Base-by-base conservation (phyloP, 2,797 vertebrate species). In the Chiropotes sagulatus region DNA sequence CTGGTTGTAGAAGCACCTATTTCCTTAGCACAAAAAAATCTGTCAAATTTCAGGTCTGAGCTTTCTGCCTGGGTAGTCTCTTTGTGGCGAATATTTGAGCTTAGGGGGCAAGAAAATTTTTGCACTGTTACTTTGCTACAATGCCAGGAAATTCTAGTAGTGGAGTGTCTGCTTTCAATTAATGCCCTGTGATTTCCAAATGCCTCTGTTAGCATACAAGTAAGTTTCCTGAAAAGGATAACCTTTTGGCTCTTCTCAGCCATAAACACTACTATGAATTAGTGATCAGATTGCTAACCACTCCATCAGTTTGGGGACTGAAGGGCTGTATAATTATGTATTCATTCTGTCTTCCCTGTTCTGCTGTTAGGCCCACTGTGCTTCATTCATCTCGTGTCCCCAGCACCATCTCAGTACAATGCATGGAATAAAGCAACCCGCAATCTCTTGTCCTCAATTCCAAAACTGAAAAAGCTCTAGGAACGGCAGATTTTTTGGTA, bases 1-100 rank as follows among this genome's bases (percentile, higher is more conserved):
- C 24, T 94, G 50, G 22, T 61, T 92, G 48, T 85, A 95, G 76
- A 97, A 88, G 84, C 50, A 94, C 0, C 0, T 96, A 50, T 94
- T 95, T 76, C 58, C 82, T 96, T 96, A 97, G 44, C 61, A 78
- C 12, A 78, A 97, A 96, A 50, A 33, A 85, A 54, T 81, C 96
- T 98, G 92, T 96, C 94, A 91, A 81, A 94, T 95, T 97, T 97
- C 85, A 94, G 70, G 80, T 96, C 85, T 78, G 88, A 84, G 22
- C 61, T 88, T 64, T 98, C 82, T 93, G 93, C 95, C 10, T 58
- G 22, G 39, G 9, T 96, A 93, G 90, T 94, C 84, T 97, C 80
- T 96, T 61, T 85, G 8, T 36, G 22, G 54, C 64, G 46, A 80
- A 78, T 41, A 81, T 80, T 57, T 70, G 44, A 95, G 19, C 28